Evolutionary conservation across 64 coral and sea anemone species (phyloP).

Genomic region (Porites australiensis): DNA sequence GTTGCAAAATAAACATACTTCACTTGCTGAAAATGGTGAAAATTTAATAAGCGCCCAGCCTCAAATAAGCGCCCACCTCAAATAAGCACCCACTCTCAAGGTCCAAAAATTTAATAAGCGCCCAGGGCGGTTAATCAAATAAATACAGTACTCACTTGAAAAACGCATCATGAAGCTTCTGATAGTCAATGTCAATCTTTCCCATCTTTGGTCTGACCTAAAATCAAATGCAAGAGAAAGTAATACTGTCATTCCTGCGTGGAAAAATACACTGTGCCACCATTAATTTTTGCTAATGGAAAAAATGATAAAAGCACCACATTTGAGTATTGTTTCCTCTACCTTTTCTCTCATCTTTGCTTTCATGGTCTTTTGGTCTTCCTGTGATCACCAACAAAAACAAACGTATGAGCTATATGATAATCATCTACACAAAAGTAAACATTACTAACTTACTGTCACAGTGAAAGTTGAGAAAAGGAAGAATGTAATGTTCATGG

Average conservation of each 20-base stretch:
- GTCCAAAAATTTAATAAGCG: no score
- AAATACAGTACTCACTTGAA: slow-evolving; percentile 95
- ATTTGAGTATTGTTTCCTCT: neutral
- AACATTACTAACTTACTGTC: no score
- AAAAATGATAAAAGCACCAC: no score
- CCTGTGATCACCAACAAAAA: slow-evolving; percentile 34
- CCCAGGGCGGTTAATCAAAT: neutral
- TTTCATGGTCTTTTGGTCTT: slow-evolving; percentile 97
- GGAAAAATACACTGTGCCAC: no score
- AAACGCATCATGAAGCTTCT: slow-evolving; percentile 98
- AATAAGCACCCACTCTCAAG: no score
- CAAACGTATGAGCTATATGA: neutral
- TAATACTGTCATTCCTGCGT: neutral
- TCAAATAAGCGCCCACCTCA: no score
- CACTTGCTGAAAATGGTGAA: no score
- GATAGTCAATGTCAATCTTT: slow-evolving; percentile 99
- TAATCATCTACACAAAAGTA: neutral
- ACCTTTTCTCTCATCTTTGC: slow-evolving; percentile 99
- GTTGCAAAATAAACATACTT: no score
- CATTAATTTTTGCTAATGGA: no score
- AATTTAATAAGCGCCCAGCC: no score
- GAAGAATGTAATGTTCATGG: no score
- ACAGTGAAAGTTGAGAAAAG: no score
- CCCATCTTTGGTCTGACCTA: slow-evolving; percentile 99
- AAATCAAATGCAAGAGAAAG: neutral